Percentiles rank a stretch among this genome's conserved stretches.
phyloP scores from a whole-genome alignment of 2,888 invertebrate species.

The Orthonevra nobilis region DNA sequence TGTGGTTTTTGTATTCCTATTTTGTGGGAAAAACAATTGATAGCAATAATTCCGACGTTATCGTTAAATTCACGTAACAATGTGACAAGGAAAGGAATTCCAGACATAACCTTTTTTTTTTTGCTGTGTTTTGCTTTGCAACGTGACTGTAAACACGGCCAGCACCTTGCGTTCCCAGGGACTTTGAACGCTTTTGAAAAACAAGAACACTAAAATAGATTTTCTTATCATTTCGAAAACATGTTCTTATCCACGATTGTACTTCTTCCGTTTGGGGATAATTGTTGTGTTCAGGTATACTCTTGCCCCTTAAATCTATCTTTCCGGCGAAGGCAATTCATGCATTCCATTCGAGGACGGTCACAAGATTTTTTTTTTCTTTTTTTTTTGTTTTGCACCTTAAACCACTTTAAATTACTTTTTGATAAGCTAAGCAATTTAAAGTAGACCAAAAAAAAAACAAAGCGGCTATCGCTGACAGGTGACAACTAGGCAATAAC shows the following conservation, averaged over 20 bases:
- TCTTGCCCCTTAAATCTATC: too few species aligned
- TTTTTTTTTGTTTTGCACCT: too few species aligned
- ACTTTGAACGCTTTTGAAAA: constrained; percentile 8
- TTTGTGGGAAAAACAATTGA: constrained; percentile 20
- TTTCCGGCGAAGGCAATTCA: too few species aligned
- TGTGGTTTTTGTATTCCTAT: background rate
- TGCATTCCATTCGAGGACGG: constrained; percentile 54
- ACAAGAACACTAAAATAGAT: too few species aligned
- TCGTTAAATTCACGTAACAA: constrained; percentile 8
- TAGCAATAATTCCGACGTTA: constrained; percentile 21
- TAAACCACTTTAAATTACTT: constrained; percentile 20
- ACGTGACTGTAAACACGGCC: constrained; percentile 23
- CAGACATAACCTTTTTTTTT: constrained; percentile 13
- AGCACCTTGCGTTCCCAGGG: background rate
- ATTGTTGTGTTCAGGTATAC: too few species aligned
- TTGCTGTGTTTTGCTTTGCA: background rate
- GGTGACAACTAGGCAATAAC: too few species aligned
- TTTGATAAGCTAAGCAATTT: constrained; percentile 25
- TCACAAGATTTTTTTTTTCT: constrained; percentile 27
- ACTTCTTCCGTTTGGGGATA: too few species aligned
- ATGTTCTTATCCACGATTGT: background rate
- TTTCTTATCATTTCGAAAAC: constrained; percentile 14
- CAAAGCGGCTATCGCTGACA: too few species aligned
- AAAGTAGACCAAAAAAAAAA: too few species aligned
- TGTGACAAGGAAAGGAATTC: constrained; percentile 35